These are phyloP conservation scores for Delichon dasypus DNA, from an alignment of 2,797 vertebrate genomes.

Conservation along the genomic window DNA sequence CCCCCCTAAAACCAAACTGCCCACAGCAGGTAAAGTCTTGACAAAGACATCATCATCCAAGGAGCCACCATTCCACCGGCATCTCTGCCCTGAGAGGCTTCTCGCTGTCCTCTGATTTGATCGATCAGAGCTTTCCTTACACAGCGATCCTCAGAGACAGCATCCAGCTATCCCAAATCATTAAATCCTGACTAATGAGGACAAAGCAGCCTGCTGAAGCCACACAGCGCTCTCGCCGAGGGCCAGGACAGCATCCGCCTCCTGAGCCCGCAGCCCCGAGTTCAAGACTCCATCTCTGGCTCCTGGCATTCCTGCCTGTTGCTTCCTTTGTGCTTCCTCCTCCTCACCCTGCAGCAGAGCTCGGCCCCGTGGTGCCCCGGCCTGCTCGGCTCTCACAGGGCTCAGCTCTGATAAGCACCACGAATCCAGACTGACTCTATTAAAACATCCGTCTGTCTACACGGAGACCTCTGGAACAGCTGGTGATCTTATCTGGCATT, in stretches of 20 bases:
- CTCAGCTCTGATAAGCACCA: conserved; percentile 62
- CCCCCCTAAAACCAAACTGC: accelerated
- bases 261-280: not conserved
- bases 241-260: conserved; percentile 10
- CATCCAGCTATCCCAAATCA: conserved; percentile 60
- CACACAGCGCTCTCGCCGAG: not conserved
- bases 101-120: conserved; percentile 8
- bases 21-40: not conserved
- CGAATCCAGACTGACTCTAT: conserved; percentile 64
- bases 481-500: conserved; percentile 75
- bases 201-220: conserved; percentile 39
- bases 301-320: not conserved
- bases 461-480: conserved; percentile 69
- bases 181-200: conserved; percentile 66
- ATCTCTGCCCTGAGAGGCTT: not conserved
- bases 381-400: conserved; percentile 68
- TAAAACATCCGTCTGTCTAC: conserved; percentile 69
- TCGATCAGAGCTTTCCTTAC: conserved; percentile 47
- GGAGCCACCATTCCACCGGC: not conserved
- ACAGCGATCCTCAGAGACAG: conserved; percentile 22
- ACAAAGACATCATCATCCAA: not conserved
- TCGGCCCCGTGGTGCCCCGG: not conserved
- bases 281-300: not conserved
- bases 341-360: not conserved
- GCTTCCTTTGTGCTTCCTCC: not conserved